phyloP scores from a whole-genome alignment of 2,888 invertebrate species.

The Panopea generosa region DNA sequence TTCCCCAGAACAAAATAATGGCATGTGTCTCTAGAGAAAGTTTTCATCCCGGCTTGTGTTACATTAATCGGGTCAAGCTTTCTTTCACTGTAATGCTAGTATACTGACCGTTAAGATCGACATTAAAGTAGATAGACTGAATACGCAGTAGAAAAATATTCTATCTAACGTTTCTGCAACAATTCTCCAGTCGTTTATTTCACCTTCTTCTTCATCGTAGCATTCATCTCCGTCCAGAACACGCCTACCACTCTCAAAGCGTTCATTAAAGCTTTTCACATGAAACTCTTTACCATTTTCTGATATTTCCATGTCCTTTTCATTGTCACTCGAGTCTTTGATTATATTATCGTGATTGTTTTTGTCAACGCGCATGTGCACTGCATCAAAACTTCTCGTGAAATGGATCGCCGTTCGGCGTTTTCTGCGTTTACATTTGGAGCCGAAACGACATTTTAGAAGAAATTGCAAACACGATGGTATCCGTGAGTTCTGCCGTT shows the following conservation, averaged over 20 bases:
- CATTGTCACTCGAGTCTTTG: neutral
- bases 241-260: neutral
- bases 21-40: no score
- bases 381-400: neutral
- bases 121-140: conserved; percentile 36
- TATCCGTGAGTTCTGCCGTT: conserved; percentile 29
- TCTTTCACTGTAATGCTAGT: conserved; percentile 22
- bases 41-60: no score
- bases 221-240: neutral
- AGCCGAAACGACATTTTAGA: conserved; percentile 11
- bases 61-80: no score
- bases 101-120: conserved; percentile 29
- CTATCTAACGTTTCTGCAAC: conserved; percentile 37
- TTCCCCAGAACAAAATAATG: no score
- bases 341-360: neutral
- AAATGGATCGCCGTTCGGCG: neutral
- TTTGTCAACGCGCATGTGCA: neutral
- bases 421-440: neutral
- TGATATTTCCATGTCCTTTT: conserved; percentile 2
- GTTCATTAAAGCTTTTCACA: neutral
- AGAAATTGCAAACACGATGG: conserved; percentile 36
- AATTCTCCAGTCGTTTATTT: conserved; percentile 21
- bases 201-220: neutral
- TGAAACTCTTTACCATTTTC: conserved; percentile 3
- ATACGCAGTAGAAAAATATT: conserved; percentile 44